Base-by-base conservation (phyloP, 2,888 invertebrate species). In the Dolichopus griseipennis region DNA sequence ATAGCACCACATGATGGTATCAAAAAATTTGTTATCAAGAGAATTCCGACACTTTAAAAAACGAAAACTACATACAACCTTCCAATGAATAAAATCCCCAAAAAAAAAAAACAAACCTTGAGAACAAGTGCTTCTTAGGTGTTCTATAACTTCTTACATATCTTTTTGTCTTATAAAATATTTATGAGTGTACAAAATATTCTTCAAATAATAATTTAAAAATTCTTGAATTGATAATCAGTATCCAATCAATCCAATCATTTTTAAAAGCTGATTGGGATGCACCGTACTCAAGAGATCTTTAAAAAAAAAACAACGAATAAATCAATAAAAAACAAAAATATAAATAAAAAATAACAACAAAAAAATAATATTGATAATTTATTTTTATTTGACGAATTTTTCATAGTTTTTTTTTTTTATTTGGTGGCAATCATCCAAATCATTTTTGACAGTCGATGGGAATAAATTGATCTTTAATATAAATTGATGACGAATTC, bases 401-500 rank as follows among this genome's bases (percentile, higher is more conserved):
- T 52, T 52, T 52, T n/a, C n/a, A n/a, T n/a, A n/a, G n/a, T n/a
- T n/a, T n/a, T n/a, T n/a, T n/a, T n/a, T n/a, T n/a, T n/a, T n/a
- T n/a, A n/a, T 52, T 52, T 52, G 52, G 52, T 52, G 52, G 52
- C 52, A 52, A 52, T 52, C 52, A 52, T 52, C 52, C 52, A 52
- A 52, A 52, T 52, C 52, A 52, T 52, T 52, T 18, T 52, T 52
- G 52, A 52, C 52, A 52, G 52, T 52, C 63, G 63, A 63, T 63
- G 63, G 63, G 63, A 63, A 63, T 63, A 63, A 63, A 63, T 63
- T 27, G 63, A 63, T 63, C 27, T 52, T 52, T 52, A 52, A 52
- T 27, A 63, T 63, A 63, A 63, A 63, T 63, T 63, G 63, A 63
- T 63, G 63, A 63, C 27, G 63, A 63, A 63, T 63, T 63, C 63